These are phyloP conservation scores for Tholera decimalis DNA, from an alignment of 2,888 invertebrate genomes.

Conservation along the genomic window DNA sequence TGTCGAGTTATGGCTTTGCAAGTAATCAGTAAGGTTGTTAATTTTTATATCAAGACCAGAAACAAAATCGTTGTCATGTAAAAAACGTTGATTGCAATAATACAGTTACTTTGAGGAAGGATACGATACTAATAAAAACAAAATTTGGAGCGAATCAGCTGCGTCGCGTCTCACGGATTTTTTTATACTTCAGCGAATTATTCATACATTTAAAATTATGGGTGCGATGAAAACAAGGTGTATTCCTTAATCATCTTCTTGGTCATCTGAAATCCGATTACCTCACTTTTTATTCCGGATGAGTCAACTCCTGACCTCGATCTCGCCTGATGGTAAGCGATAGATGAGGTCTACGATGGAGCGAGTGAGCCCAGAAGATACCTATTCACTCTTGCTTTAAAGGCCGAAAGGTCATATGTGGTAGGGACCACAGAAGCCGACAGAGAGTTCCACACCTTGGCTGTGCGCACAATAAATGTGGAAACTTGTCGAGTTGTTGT, in stretches of 20 bases:
- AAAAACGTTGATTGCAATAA: conserved; percentile 38
- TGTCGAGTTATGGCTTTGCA: conserved; percentile 69
- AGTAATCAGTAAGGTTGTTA: conserved; percentile 49
- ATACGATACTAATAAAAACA: conserved; percentile 41
- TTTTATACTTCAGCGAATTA: neutral
- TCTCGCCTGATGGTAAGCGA: too few species aligned
- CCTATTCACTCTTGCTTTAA: too few species aligned
- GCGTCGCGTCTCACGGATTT: neutral
- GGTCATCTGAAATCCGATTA: neutral
- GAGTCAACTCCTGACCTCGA: too few species aligned
- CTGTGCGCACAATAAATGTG: too few species aligned
- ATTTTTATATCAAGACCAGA: conserved; percentile 43
- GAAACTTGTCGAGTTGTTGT: neutral
- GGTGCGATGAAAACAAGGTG: too few species aligned
- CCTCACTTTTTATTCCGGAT: too few species aligned
- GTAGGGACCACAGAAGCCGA: too few species aligned
- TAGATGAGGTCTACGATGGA: too few species aligned
- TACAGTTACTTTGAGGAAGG: conserved; percentile 41
- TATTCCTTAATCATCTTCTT: neutral
- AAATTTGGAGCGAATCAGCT: neutral
- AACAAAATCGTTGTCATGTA: conserved; percentile 17
- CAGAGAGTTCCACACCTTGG: too few species aligned
- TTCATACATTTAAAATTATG: too few species aligned
- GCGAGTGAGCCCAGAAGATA: too few species aligned
- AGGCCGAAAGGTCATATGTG: too few species aligned